Evolutionary conservation across 1,140 invertebrate genomes (phyloP), one percentile per base, ranked within the genome.

Genomic region (Drosophila saltans): DNA sequence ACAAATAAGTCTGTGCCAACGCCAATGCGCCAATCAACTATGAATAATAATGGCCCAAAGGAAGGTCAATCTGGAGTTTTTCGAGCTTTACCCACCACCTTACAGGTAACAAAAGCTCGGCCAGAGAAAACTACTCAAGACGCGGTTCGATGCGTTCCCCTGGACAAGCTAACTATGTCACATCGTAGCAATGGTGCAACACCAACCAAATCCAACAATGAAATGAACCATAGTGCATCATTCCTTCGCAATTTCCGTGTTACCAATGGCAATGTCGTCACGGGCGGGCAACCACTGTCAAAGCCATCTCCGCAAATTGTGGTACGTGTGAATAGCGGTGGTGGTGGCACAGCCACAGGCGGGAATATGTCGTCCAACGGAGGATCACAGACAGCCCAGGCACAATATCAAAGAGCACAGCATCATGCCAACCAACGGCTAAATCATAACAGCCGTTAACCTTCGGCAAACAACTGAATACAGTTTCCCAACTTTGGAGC

Each of bases 61-160:
- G 74, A 85, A 0, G 30, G 69, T 41, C 56, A 76, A 0, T 11
- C 43, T 5, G 68, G 63, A 1, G n/a, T 73, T 2, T 72, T 76
- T 0, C 66, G 75, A 1, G 52, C 66, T 0, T 24, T 89, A 24
- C 72, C 45, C 9, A 33, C 52, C 8, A 39, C 66, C 2, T 6
- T 68, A 40, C 66, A 78, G 28, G 52, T 80, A 7, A 48, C 61
- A 4, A 65, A 60, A 16, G 9, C 33, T 28, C 62, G 59, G n/a
- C 24, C 60, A 48, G 33, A 48, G 2, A 11, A 66, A 0, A 3
- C 39, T 5, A 5, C 41, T 8, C 45, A 52, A 1, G 77, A 88
- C 0, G 3, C 83, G 0, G 40, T 88, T 16, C 83, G 83, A 4
- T 68, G 81, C n/a, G 80, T 88, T 11, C 84, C 83, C 8, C 68